These are phyloP conservation scores for Heliconius aoede DNA, from an alignment of 2,888 invertebrate species.

Conservation along the genomic window DNA sequence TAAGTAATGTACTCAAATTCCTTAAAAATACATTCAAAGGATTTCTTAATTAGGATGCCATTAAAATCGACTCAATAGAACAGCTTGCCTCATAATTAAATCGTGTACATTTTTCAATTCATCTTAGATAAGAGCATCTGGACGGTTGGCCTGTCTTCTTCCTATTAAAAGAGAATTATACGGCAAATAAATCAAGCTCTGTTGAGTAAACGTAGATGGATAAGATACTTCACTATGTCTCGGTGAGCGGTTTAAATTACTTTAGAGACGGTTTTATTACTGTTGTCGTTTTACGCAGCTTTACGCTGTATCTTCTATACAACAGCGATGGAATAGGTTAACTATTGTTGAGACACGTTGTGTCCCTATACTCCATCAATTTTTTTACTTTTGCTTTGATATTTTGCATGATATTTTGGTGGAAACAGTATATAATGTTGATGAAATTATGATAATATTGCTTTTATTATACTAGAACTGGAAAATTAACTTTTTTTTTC, in stretches of 20 bases:
- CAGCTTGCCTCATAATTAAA: constrained; percentile 14
- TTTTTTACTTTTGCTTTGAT: no score
- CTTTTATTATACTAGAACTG: no score
- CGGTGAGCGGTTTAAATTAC: constrained; percentile 36
- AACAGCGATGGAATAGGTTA: background rate
- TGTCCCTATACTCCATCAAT: no score
- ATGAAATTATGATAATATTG: background rate
- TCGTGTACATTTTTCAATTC: constrained; percentile 26
- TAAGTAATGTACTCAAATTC: background rate
- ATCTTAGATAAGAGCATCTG: constrained; percentile 24
- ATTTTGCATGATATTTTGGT: background rate
- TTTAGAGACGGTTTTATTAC: constrained; percentile 30
- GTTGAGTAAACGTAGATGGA: constrained; percentile 34
- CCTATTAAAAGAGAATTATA: constrained; percentile 31
- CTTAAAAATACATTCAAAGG: background rate
- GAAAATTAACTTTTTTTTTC: no score
- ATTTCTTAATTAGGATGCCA: constrained; percentile 5
- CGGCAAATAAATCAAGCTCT: constrained; percentile 32
- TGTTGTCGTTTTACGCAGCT: constrained; percentile 6
- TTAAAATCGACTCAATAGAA: constrained; percentile 4
- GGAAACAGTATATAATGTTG: background rate
- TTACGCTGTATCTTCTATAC: background rate
- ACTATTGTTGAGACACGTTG: background rate
- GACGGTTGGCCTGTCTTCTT: constrained; percentile 24
- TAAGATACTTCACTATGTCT: constrained; percentile 33